Conservation (phyloP, 2,797 vertebrate species). For the Bovichtus diacanthus region DNA sequence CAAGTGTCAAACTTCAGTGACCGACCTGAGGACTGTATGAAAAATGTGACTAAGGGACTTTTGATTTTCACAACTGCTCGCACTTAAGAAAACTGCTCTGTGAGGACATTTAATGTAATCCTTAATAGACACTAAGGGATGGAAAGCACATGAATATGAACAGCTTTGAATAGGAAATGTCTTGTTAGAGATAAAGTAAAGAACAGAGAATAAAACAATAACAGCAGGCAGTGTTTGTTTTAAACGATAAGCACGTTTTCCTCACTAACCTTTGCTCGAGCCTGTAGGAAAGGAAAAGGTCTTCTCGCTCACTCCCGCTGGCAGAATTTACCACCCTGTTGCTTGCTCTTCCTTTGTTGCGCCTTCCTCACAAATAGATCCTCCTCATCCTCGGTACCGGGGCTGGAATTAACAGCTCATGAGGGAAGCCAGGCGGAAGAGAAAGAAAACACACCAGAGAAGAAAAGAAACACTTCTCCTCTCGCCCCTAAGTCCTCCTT, state of each 20-base stretch:
- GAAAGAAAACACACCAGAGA: constrained; percentile 68
- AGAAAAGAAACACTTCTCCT: constrained; percentile 73
- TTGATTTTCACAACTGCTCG: constrained; percentile 22
- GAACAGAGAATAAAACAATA: constrained; percentile 28
- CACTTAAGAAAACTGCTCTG: constrained; percentile 26
- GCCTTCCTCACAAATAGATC: constrained; percentile 73
- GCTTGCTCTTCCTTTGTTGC: constrained; percentile 71
- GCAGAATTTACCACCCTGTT: constrained; percentile 77
- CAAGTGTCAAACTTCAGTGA: constrained; percentile 63
- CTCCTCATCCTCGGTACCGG: constrained; percentile 72
- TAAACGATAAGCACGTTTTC: constrained; percentile 50
- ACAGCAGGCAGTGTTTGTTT: constrained; percentile 43
- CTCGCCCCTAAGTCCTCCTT: constrained; percentile 75
- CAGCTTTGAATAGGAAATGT: constrained; percentile 14
- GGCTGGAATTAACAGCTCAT: constrained; percentile 65
- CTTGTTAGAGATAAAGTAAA: constrained; percentile 44
- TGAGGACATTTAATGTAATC: constrained; percentile 26
- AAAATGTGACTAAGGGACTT: constrained; percentile 31
- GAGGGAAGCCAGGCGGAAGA: constrained; percentile 66
- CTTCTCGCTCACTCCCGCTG: constrained; percentile 55
- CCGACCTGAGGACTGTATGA: constrained; percentile 8
- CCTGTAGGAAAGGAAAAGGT: constrained; percentile 49
- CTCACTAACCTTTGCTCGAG: constrained; percentile 72
- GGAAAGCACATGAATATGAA: constrained; percentile 9
- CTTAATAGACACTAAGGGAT: constrained; percentile 7